Evolutionary conservation across 1,140 invertebrate genomes (phyloP).

Genomic region (Anoplolepis gracilipes): DNA sequence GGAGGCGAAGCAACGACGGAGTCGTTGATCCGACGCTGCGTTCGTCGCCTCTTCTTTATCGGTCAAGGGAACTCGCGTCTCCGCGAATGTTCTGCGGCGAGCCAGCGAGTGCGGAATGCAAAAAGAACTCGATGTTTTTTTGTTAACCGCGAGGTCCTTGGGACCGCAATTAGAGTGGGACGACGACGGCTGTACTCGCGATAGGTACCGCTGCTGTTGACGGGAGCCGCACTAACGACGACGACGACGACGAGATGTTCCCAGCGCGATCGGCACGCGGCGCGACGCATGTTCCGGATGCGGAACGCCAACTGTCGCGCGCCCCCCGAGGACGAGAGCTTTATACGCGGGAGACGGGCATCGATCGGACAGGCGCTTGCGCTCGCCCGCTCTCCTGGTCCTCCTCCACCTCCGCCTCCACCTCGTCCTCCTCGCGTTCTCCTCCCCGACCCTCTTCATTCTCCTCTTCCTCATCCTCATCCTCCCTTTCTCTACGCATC

Average conservation of each 20-base stretch:
- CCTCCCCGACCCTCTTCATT: slow-evolving; percentile 14
- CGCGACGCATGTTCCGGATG: slow-evolving; percentile 79
- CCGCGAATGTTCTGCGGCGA: neutral
- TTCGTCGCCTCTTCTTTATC: slow-evolving; percentile 43
- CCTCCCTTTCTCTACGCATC: slow-evolving; percentile 38
- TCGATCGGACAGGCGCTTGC: slow-evolving; percentile 84
- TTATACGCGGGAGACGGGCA: slow-evolving; percentile 83
- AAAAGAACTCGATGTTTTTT: neutral
- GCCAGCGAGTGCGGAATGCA: neutral
- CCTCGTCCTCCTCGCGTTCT: slow-evolving; percentile 28
- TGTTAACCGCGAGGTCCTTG: neutral
- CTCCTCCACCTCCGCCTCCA: slow-evolving; percentile 53
- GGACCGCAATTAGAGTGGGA: neutral
- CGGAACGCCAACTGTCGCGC: slow-evolving; percentile 82
- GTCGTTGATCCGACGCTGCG: neutral
- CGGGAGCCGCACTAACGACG: neutral
- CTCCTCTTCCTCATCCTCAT: slow-evolving; percentile 35
- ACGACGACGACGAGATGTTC: slow-evolving; percentile 44
- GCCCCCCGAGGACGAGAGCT: slow-evolving; percentile 81
- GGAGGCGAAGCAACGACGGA: neutral
- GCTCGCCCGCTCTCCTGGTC: slow-evolving; percentile 74
- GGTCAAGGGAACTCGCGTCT: neutral
- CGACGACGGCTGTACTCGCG: neutral
- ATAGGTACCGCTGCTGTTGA: slow-evolving; percentile 23
- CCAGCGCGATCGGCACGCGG: slow-evolving; percentile 57